These are phyloP conservation scores for Drosophila ohnishii DNA, from an alignment of 1,140 invertebrate genomes.

Conservation along the genomic window DNA sequence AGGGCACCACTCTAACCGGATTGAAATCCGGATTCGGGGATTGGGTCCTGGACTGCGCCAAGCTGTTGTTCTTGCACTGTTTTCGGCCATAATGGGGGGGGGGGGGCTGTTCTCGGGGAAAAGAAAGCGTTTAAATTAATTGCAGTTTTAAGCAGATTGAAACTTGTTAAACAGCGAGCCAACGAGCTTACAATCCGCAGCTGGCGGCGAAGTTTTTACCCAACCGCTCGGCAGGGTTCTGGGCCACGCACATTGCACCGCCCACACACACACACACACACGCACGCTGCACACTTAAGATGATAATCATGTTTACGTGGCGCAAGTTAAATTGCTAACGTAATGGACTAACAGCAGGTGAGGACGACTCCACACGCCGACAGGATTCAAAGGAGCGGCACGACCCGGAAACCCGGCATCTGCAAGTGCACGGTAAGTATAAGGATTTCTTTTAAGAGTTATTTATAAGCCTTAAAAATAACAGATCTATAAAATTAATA, in stretches of 20 bases:
- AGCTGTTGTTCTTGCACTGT: conserved; percentile 24
- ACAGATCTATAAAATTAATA: not conserved
- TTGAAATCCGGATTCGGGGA: conserved; percentile 37
- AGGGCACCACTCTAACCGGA: conserved; percentile 50
- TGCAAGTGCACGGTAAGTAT: conserved; percentile 3
- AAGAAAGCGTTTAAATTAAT: conserved; percentile 71
- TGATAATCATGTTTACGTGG: conserved; percentile 81
- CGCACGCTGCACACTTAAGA: conserved; percentile 77
- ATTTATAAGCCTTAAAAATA: not conserved
- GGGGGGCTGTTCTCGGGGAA: not conserved
- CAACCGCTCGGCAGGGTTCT: conserved; percentile 29
- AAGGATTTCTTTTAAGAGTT: not conserved
- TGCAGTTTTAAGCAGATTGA: conserved; percentile 78
- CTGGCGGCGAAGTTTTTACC: conserved; percentile 49
- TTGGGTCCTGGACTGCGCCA: conserved; percentile 1
- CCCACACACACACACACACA: conserved; percentile 52
- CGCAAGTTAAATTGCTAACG: conserved; percentile 80
- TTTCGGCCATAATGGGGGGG: conserved; percentile 45
- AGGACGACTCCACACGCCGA: conserved; percentile 30
- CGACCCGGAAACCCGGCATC: not conserved
- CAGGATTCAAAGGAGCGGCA: conserved; percentile 42
- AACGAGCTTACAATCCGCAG: conserved; percentile 41
- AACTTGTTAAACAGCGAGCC: conserved; percentile 63
- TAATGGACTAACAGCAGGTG: conserved; percentile 80
- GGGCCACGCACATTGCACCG: conserved; percentile 32